Conservation (phyloP, 2,113 vertebrate species). For the Notarius quadriscutis region DNA sequence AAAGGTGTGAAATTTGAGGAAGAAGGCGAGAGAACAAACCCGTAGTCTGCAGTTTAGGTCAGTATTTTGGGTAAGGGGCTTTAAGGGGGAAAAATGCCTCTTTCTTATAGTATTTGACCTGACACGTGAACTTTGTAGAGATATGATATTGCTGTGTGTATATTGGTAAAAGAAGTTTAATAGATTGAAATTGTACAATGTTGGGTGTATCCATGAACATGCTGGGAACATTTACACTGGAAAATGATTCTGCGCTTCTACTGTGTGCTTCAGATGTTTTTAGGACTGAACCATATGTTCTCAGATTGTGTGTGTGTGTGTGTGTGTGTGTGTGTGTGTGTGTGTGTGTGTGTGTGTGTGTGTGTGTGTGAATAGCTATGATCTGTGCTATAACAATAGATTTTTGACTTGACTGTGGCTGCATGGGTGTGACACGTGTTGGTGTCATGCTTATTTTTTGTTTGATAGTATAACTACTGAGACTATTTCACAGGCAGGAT, state of each 20-base stretch:
- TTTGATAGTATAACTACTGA: neutral
- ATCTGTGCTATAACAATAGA: constrained; percentile 13
- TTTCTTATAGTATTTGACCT: neutral
- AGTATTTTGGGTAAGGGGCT: constrained; percentile 27
- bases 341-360: neutral
- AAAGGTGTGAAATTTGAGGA: constrained; percentile 39
- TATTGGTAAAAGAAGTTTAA: neutral
- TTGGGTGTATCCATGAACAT: constrained; percentile 17
- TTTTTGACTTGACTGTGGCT: neutral
- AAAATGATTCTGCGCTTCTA: constrained; percentile 9
- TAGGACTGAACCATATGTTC: neutral
- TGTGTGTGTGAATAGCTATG: neutral
- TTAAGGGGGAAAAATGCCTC: constrained; percentile 14
- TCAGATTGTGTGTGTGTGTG: neutral
- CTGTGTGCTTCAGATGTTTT: constrained; percentile 10
- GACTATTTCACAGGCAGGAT: neutral
- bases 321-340: neutral
- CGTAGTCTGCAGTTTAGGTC: constrained; percentile 32
- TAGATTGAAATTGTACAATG: constrained; percentile 4
- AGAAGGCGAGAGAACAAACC: constrained; percentile 37
- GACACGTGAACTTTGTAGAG: neutral
- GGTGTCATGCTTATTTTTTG: neutral
- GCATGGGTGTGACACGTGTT: constrained; percentile 9
- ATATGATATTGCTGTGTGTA: constrained; percentile 16
- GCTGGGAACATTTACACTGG: constrained; percentile 10